Evolutionary conservation across 2,888 invertebrate genomes (phyloP), one percentile per base, ranked within the genome.

Genomic region (Leptura quadrifasciata): DNA sequence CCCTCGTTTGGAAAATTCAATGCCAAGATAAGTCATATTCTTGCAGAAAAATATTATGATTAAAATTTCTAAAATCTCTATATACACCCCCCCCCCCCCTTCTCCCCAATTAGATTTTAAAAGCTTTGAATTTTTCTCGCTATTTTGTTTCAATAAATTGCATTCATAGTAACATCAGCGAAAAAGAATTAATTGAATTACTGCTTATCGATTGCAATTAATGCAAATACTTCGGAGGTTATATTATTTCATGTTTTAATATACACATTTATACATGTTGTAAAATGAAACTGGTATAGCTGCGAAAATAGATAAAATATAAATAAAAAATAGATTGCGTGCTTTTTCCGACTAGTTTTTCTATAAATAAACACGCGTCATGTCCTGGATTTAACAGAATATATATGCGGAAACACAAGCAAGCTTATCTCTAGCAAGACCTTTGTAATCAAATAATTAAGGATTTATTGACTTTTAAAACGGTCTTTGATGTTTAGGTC

Each of bases 321-420:
- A 61, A 61, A 52, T 52, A 52, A 52, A 52, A 52, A 52, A 52
- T 61, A 61, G 21, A 24, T 61, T 61, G 15, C 20, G 60, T 10
- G 60, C 24, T 61, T 24, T 21, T 5, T 15, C 58, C 10, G 20
- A 61, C 27, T 27, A 61, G 2, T 15, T 8, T 5, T 31, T 61
- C 60, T 61, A 61, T 61, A 61, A 61, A 61, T 61, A 61, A 61
- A 61, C 60, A 24, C 17, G 17, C 27, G 6, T 61, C 27, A 21
- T 0, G 31, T 61, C 27, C 60, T 61, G 60, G 60, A 9, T n/a
- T 61, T 24, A 21, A 52, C 52, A 52, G 2, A 15, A 47, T n/a
- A 47, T 47, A 47, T 15, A 47, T n/a, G 47, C 47, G 47, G 47
- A 47, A 15, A 47, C 10, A 17, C 17, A 52, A 17, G 52, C 52